Base-by-base conservation (phyloP, 2,888 invertebrate genomes). In the Drosophila mulleri region DNA sequence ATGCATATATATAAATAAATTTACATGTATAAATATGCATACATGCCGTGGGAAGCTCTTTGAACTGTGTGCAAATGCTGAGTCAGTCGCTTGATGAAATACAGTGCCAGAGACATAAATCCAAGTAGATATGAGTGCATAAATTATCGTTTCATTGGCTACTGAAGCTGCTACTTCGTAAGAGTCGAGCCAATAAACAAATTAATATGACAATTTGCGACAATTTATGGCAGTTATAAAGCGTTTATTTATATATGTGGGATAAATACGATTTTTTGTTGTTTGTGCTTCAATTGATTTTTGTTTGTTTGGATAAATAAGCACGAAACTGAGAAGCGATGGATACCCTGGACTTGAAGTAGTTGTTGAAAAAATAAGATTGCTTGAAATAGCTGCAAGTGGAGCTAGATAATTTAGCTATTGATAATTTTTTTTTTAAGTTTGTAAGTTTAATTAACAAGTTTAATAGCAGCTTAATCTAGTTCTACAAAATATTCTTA, bases 181-280 rank as follows among this genome's bases (percentile, higher is more conserved):
- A 59, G 45, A 39, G 48, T 11, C 48, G 23, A 47, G 54, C 53
- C 67, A 67, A 75, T 77, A 77, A 77, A 57, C 78, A 63, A 75
- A 75, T 75, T 77, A 77, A 75, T 72, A 57, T 77, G 75, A 72
- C 78, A 75, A 62, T 71, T 72, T 77, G 58, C 61, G 61, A 75
- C 66, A 67, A 72, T 75, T 75, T 75, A 67, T 75, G 73, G 67
- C 62, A 77, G 72, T 60, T 72, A 56, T 77, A 63, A 67, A 75
- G 39, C 56, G 48, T 64, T 74, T 63, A 69, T 75, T 69, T 68
- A 62, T 54, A 61, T 54, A 26, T 39, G 58, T 48, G 52, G 47
- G 42, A 65, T 61, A 61, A 72, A 65, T 58, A 71, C 37, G 32
- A 50, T 35, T 50, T 50, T 18, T 32, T 32, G 29, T 48, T 26